Percentiles rank a stretch among this genome's conserved stretches.
These are phyloP conservation scores for Astreopora myriophthalma DNA, from an alignment of 64 coral and sea anemone genomes.

Conservation along the genomic window DNA sequence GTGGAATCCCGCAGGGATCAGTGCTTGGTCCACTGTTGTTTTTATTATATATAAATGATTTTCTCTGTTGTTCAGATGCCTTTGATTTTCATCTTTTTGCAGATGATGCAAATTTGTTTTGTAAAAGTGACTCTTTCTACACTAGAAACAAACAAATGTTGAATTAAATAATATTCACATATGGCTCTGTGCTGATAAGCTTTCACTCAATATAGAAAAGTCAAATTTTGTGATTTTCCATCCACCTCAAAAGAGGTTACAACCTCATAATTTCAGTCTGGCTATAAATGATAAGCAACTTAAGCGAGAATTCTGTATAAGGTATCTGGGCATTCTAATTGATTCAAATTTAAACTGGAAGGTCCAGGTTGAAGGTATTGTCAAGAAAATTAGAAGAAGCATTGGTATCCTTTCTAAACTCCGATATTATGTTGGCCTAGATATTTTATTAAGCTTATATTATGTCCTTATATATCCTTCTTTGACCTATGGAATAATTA, in stretches of 20 bases:
- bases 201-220: background rate
- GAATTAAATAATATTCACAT: background rate
- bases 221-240: constrained; percentile 41
- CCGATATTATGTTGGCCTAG: background rate
- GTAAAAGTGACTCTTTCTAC: background rate
- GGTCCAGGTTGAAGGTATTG: background rate
- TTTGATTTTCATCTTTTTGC: constrained; percentile 60
- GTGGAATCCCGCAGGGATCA: constrained; percentile 35
- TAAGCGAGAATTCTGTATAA: background rate
- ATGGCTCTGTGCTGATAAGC: constrained; percentile 14
- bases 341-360: background rate
- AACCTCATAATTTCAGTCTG: background rate
- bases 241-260: background rate
- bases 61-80: background rate
- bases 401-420: background rate
- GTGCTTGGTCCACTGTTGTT: background rate
- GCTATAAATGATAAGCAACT: background rate
- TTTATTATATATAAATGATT: constrained; percentile 59
- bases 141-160: background rate
- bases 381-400: background rate
- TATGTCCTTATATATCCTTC: background rate
- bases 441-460: background rate
- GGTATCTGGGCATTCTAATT: background rate
- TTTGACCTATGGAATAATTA: background rate
- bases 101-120: constrained; percentile 39